These are phyloP conservation scores for Bhutanitis thaidina DNA, from an alignment of 2,888 invertebrate species.

Conservation along the genomic window DNA sequence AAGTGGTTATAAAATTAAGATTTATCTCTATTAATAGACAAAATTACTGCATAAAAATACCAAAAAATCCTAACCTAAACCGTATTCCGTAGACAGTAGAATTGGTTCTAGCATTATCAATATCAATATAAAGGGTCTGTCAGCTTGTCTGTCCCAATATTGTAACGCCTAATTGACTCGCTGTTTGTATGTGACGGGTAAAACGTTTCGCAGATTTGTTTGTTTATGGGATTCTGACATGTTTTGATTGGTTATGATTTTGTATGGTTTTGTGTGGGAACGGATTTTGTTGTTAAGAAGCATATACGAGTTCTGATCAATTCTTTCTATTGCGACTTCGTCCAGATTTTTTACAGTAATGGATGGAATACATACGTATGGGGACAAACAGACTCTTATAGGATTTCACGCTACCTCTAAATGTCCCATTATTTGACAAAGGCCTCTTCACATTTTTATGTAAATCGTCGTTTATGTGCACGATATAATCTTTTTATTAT, in stretches of 20 bases:
- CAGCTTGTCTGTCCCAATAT: conserved; percentile 44
- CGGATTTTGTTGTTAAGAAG: not conserved
- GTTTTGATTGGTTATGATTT: conserved; percentile 56
- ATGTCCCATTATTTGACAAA: no score
- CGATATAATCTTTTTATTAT: no score
- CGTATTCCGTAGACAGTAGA: not conserved
- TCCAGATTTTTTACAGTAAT: no score
- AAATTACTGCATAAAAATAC: not conserved
- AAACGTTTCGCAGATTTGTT: conserved; percentile 44
- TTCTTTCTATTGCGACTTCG: no score
- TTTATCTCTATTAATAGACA: not conserved
- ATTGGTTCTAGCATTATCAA: not conserved
- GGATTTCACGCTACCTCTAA: no score
- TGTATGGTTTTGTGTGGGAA: conserved; percentile 44
- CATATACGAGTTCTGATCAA: no score
- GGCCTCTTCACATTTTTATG: no score
- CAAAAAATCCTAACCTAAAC: not conserved
- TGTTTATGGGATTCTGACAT: conserved; percentile 40
- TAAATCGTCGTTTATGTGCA: no score
- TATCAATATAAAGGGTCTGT: conserved; percentile 7
- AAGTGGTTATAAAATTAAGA: not conserved
- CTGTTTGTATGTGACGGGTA: conserved; percentile 48
- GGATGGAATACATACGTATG: no score
- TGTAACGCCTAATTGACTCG: conserved; percentile 50
- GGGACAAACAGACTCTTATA: no score